Evolutionary conservation across 2,113 vertebrate genomes (phyloP).

Genomic region (Perca schrenkii): DNA sequence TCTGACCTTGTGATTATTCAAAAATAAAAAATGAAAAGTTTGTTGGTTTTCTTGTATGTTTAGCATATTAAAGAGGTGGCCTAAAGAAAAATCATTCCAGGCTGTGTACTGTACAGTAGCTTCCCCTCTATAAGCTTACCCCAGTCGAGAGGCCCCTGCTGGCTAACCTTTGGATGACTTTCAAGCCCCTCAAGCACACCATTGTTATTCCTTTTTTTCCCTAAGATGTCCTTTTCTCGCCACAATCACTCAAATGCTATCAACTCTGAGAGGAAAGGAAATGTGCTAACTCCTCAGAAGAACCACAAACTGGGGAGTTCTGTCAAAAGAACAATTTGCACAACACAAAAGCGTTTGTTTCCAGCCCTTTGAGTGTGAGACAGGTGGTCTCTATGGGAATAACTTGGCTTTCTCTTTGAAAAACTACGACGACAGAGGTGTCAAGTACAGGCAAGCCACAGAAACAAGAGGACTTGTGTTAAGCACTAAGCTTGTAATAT

Average conservation of each 20-base stretch:
- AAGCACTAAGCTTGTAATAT: constrained; percentile 8
- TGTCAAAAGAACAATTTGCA: constrained; percentile 77
- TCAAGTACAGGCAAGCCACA: constrained; percentile 40
- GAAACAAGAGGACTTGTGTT: constrained; percentile 29
- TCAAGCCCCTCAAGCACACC: constrained; percentile 45
- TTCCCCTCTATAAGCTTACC: constrained; percentile 26
- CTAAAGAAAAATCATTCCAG: constrained; percentile 17
- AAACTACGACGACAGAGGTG: constrained; percentile 60
- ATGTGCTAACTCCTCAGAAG: constrained; percentile 34
- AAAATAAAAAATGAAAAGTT: not conserved
- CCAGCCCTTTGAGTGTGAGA: constrained; percentile 56
- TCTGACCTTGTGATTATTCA: not conserved
- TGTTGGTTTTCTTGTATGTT: not conserved
- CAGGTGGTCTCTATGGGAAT: constrained; percentile 68
- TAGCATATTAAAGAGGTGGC: not conserved
- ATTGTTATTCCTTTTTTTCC: constrained; percentile 61
- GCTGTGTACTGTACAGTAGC: constrained; percentile 17
- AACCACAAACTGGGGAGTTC: constrained; percentile 49
- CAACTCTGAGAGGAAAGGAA: constrained; percentile 43
- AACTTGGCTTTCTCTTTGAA: constrained; percentile 59
- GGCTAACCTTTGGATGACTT: constrained; percentile 72
- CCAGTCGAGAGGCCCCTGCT: constrained; percentile 41
- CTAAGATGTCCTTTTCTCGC: constrained; percentile 44
- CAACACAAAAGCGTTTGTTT: constrained; percentile 77
- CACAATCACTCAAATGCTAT: constrained; percentile 48